A percentile compares a stretch with the other conserved stretches of the same genome.
Conservation (phyloP, 2,888 invertebrate species). For the Synanthedon myopaeformis region DNA sequence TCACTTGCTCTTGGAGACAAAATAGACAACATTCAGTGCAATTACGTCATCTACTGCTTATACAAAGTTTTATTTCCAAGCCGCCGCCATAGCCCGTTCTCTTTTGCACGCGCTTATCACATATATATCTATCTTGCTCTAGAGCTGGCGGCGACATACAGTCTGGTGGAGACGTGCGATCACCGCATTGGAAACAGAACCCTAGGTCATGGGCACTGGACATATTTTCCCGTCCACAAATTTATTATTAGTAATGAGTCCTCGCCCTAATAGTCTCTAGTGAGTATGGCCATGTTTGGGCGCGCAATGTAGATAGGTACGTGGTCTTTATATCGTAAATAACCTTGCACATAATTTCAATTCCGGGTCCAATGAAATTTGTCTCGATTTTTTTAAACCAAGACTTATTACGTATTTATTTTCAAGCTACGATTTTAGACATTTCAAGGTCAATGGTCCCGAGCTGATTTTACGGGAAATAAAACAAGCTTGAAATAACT, state of each 20-base stretch:
- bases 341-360: conserved; percentile 16
- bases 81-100: conserved; percentile 32
- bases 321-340: conserved; percentile 10
- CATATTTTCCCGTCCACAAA: conserved; percentile 45
- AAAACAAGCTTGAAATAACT: conserved; percentile 23
- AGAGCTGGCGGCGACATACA: conserved; percentile 61
- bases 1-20: background rate
- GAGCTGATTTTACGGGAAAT: conserved; percentile 14
- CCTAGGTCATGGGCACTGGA: conserved; percentile 57
- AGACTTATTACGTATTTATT: background rate
- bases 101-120: conserved; percentile 31
- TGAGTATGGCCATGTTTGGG: conserved; percentile 20
- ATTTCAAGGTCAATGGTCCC: conserved; percentile 23
- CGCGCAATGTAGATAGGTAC: conserved; percentile 24
- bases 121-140: conserved; percentile 42
- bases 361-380: conserved; percentile 14
- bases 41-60: conserved; percentile 40
- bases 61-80: conserved; percentile 44
- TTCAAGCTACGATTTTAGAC: background rate
- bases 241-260: conserved; percentile 21
- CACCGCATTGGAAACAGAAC: conserved; percentile 55
- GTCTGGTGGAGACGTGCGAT: conserved; percentile 58
- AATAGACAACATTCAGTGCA: conserved; percentile 20
- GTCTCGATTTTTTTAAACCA: conserved; percentile 4
- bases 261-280: conserved; percentile 19